Evolutionary conservation across 2,888 invertebrate species (phyloP).

Genomic region (Masnerella sp.): DNA sequence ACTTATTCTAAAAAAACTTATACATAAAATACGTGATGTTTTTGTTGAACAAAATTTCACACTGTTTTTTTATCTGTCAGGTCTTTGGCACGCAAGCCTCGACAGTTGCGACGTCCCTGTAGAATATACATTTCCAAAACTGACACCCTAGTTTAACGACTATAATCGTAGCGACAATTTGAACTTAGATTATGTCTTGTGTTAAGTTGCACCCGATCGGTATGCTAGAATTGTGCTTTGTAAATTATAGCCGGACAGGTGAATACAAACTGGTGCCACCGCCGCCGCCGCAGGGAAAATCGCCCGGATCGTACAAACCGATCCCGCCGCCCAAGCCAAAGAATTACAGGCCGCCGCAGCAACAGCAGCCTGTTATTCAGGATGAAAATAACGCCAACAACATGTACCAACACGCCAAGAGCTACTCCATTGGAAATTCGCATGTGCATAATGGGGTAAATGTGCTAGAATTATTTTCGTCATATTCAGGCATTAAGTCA

Average conservation of each 20-base stretch:
- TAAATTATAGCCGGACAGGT: slow-evolving; percentile 72
- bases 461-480: too few relatives aligned
- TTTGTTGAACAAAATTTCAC: too few relatives aligned
- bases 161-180: background rate
- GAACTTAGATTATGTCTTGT: background rate
- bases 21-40: background rate
- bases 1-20: too few relatives aligned
- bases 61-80: slow-evolving; percentile 62
- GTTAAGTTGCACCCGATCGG: slow-evolving; percentile 57
- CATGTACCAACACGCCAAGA: slow-evolving; percentile 78
- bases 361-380: slow-evolving; percentile 77
- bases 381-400: slow-evolving; percentile 74
- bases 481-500: too few relatives aligned
- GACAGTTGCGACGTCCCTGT: slow-evolving; percentile 71
- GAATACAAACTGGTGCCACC: slow-evolving; percentile 76
- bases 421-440: slow-evolving; percentile 77
- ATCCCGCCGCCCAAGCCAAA: slow-evolving; percentile 96
- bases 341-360: slow-evolving; percentile 89
- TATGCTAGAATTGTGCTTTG: slow-evolving; percentile 69
- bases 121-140: slow-evolving; percentile 72
- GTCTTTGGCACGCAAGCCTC: slow-evolving; percentile 67
- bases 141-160: slow-evolving; percentile 69
- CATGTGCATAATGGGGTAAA: slow-evolving; percentile 80
- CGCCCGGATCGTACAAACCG: slow-evolving; percentile 85
- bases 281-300: slow-evolving; percentile 71